A percentile compares a stretch with the other conserved stretches of the same genome.
Evolutionary conservation across 2,113 vertebrate genomes (phyloP).

Genomic region (Scomber colias): DNA sequence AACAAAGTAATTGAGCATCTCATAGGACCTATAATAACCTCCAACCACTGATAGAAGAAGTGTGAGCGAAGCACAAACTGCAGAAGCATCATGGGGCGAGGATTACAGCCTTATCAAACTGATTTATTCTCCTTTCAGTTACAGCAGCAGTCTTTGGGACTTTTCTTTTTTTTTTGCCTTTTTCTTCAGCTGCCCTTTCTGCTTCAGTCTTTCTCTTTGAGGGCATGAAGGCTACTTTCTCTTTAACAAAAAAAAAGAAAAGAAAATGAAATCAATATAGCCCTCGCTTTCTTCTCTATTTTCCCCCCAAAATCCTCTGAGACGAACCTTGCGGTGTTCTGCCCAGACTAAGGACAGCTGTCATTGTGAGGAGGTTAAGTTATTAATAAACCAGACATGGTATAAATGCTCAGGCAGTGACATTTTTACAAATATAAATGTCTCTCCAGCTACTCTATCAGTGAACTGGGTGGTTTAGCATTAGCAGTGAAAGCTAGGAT

Average conservation of each 20-base stretch:
- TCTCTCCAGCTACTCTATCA: not conserved
- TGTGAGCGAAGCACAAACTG: not conserved
- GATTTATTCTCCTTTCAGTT: slow-evolving; percentile 33
- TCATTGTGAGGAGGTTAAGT: slow-evolving; percentile 31
- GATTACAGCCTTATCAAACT: slow-evolving; percentile 23
- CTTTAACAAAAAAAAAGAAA: slow-evolving; percentile 19
- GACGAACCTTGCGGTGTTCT: slow-evolving; percentile 31
- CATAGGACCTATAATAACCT: not conserved
- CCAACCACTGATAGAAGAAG: not conserved
- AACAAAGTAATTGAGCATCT: not conserved
- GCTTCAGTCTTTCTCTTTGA: slow-evolving; percentile 43
- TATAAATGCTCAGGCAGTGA: slow-evolving; percentile 12
- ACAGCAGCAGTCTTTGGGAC: not conserved
- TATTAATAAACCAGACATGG: slow-evolving; percentile 39
- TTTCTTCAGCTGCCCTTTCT: slow-evolving; percentile 34
- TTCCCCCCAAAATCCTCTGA: slow-evolving; percentile 18
- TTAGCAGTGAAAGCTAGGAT: not conserved
- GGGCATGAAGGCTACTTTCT: slow-evolving; percentile 30
- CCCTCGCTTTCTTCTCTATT: slow-evolving; percentile 19
- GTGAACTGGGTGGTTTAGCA: not conserved
- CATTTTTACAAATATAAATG: not conserved
- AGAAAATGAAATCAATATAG: slow-evolving; percentile 56
- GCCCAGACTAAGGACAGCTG: slow-evolving; percentile 36
- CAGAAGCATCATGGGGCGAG: not conserved
- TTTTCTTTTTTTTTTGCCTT: slow-evolving; percentile 1